Percentiles rank a stretch among this genome's conserved stretches.
phyloP scores from a whole-genome alignment of 2,888 invertebrate species.

The Chrysolina americana region DNA sequence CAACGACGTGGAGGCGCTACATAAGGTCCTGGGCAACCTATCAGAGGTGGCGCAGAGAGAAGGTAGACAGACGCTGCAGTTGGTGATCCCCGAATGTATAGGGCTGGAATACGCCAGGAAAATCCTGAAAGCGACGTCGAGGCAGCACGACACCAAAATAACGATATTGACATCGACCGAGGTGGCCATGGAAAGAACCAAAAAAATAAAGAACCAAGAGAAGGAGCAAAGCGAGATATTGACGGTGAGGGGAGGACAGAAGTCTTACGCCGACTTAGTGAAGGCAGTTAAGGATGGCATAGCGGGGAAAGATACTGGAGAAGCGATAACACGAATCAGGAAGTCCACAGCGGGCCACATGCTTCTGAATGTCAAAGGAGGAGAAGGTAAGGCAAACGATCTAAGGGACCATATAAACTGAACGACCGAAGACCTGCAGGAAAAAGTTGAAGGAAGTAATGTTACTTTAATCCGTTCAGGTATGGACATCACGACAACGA shows the following conservation, averaged over 20 bases:
- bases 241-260: background rate
- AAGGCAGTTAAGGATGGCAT: background rate
- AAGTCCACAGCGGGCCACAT: background rate
- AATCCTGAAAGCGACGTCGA: too few relatives aligned
- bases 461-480: background rate
- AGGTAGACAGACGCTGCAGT: too few relatives aligned
- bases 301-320: background rate
- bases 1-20: too few relatives aligned
- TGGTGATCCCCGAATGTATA: too few relatives aligned
- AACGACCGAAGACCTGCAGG: background rate
- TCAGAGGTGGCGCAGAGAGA: too few relatives aligned
- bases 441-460: background rate
- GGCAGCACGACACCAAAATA: too few relatives aligned
- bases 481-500: too few relatives aligned
- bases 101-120: too few relatives aligned
- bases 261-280: background rate
- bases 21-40: too few relatives aligned
- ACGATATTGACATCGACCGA: too few relatives aligned
- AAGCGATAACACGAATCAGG: background rate
- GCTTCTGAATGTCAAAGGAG: background rate
- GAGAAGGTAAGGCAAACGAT: background rate
- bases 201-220: too few relatives aligned
- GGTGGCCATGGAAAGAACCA: too few relatives aligned
- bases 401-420: background rate
- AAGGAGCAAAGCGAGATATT: background rate